These are phyloP conservation scores for Drosophila sproati DNA, from an alignment of 1,140 invertebrate genomes.

Conservation along the genomic window DNA sequence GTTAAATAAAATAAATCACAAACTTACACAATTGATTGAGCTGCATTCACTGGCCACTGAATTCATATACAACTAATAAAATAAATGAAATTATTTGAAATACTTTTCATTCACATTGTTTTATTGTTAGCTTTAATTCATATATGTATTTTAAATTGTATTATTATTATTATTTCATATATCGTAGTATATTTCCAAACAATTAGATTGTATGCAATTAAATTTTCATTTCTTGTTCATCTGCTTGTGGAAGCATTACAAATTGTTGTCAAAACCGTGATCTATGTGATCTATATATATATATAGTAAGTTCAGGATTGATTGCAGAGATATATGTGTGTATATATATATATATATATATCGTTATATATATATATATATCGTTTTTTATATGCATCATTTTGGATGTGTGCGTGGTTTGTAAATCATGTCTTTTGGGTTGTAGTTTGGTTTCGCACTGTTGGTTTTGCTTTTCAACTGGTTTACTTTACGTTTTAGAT, in stretches of 20 bases:
- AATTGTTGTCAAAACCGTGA: conserved; percentile 31
- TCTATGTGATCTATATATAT: conserved; percentile 41
- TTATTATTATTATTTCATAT: conserved; percentile 29
- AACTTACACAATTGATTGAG: not conserved
- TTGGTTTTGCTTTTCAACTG: conserved; percentile 26
- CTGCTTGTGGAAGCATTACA: not conserved
- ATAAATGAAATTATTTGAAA: not conserved
- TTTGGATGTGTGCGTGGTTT: conserved; percentile 69
- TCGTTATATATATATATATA: conserved; percentile 47
- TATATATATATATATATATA: conserved; percentile 41
- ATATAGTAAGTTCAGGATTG: conserved; percentile 33
- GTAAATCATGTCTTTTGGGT: conserved; percentile 80
- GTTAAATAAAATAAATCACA: not conserved
- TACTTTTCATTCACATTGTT: conserved; percentile 59
- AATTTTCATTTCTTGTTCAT: conserved; percentile 43
- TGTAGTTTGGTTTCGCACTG: conserved; percentile 21
- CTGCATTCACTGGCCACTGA: too few species aligned
- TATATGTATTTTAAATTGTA: conserved; percentile 56
- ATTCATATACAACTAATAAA: not conserved
- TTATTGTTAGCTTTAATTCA: conserved; percentile 77
- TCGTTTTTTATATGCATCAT: conserved; percentile 44
- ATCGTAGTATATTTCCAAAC: conserved; percentile 78
- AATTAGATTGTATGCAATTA: conserved; percentile 82
- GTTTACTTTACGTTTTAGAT: conserved; percentile 43
- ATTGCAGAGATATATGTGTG: conserved; percentile 46